Conservation (phyloP, 2,113 vertebrate species). For the Lutjanus erythropterus region DNA sequence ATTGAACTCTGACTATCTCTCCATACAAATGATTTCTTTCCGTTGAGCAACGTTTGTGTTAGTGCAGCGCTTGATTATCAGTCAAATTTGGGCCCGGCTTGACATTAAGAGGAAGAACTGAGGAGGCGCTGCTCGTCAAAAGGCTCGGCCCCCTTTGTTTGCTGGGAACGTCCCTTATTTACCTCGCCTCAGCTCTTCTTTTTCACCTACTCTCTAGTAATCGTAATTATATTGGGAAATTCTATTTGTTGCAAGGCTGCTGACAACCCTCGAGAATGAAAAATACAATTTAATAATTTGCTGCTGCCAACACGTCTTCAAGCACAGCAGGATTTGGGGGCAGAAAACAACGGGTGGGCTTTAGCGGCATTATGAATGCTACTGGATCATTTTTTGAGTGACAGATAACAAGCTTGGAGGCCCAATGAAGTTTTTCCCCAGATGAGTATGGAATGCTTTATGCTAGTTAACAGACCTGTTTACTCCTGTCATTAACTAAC, state of each 20-base stretch:
- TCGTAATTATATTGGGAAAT: constrained; percentile 74
- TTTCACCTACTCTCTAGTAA: constrained; percentile 60
- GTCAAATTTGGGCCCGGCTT: constrained; percentile 38
- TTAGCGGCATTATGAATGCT: constrained; percentile 70
- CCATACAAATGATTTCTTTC: constrained; percentile 73
- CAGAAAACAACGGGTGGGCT: constrained; percentile 73
- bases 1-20: constrained; percentile 79
- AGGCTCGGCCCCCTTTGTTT: constrained; percentile 25
- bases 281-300: constrained; percentile 77
- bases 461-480: constrained; percentile 46
- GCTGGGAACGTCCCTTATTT: constrained; percentile 34
- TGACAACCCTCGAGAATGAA: constrained; percentile 68
- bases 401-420: constrained; percentile 72
- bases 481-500: constrained; percentile 51
- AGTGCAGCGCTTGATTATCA: constrained; percentile 50
- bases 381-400: constrained; percentile 76
- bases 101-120: constrained; percentile 42
- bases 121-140: constrained; percentile 28
- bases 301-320: constrained; percentile 69
- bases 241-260: constrained; percentile 71
- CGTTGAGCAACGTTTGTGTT: constrained; percentile 60
- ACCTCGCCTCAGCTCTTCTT: constrained; percentile 42
- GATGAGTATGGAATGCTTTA: constrained; percentile 29
- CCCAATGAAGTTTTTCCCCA: constrained; percentile 52
- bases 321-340: constrained; percentile 72